A percentile compares a stretch with the other conserved stretches of the same genome.
phyloP scores from a whole-genome alignment of 2,888 invertebrate species.

The Trichacis sp. region DNA sequence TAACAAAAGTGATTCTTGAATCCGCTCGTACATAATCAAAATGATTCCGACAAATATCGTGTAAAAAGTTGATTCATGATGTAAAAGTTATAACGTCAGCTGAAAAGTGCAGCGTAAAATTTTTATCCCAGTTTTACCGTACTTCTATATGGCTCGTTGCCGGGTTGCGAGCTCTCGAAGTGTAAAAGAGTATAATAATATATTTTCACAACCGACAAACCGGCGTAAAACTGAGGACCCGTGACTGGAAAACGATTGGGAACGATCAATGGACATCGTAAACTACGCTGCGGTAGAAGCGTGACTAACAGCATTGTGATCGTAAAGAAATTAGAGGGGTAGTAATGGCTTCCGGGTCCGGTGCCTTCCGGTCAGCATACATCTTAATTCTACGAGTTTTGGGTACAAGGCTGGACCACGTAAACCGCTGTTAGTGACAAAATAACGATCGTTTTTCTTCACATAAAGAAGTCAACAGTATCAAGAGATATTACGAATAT shows the following conservation, averaged over 20 bases:
- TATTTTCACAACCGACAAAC: slow-evolving; percentile 29
- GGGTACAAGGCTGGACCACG: slow-evolving; percentile 44
- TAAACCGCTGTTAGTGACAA: slow-evolving; percentile 53
- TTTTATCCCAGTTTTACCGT: neutral
- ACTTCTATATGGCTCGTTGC: neutral
- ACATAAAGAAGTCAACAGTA: too few species aligned
- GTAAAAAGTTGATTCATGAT: slow-evolving; percentile 1
- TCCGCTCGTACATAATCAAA: too few species aligned
- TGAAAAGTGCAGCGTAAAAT: slow-evolving; percentile 6
- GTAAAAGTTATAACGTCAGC: neutral
- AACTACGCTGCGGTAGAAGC: slow-evolving; percentile 52
- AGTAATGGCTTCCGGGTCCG: slow-evolving; percentile 66
- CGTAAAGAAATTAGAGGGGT: slow-evolving; percentile 69
- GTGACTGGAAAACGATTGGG: slow-evolving; percentile 37
- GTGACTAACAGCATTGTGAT: slow-evolving; percentile 66
- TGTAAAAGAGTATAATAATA: slow-evolving; percentile 13
- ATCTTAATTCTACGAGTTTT: slow-evolving; percentile 58
- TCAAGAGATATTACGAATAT: too few species aligned
- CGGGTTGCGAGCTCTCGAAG: neutral
- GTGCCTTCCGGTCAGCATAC: slow-evolving; percentile 65
- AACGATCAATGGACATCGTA: slow-evolving; percentile 40
- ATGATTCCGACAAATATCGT: neutral
- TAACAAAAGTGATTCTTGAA: too few species aligned
- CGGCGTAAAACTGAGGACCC: slow-evolving; percentile 33
- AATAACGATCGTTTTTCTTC: slow-evolving; percentile 53